Evolutionary conservation across 92 coral and sea anemone species (phyloP).

Genomic region (Nematostella vectensis): DNA sequence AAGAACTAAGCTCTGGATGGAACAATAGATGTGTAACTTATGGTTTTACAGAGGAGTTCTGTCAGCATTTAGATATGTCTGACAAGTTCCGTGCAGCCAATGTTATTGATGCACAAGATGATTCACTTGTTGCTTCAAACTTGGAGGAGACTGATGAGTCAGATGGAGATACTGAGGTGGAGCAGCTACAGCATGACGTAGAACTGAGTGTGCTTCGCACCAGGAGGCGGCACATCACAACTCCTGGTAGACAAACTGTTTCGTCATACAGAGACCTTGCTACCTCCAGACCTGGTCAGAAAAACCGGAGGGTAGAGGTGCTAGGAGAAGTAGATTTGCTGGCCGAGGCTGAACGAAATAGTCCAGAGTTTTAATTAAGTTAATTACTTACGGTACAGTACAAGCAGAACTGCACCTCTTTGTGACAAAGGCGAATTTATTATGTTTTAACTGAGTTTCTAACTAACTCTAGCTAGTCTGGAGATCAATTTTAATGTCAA

Average conservation of each 20-base stretch:
- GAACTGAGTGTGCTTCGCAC: slow-evolving; percentile 29
- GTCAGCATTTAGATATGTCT: slow-evolving; percentile 19
- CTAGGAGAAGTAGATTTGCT: neutral
- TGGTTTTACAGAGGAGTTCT: slow-evolving; percentile 30
- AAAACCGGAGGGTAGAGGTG: neutral
- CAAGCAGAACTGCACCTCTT: no score
- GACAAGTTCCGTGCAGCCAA: slow-evolving; percentile 6
- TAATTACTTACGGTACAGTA: no score
- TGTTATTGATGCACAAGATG: no score
- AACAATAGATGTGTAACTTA: slow-evolving; percentile 25
- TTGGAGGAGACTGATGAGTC: neutral
- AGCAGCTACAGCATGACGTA: slow-evolving; percentile 32
- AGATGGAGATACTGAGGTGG: neutral
- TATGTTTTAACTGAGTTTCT: no score
- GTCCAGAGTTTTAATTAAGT: no score
- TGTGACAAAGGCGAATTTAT: no score
- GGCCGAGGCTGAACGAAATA: neutral
- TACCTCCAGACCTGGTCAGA: neutral
- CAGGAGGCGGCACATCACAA: slow-evolving; percentile 34
- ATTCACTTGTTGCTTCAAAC: neutral
- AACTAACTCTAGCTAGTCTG: no score
- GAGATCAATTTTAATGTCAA: no score
- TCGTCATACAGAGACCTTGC: neutral
- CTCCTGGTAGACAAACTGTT: slow-evolving; percentile 28
- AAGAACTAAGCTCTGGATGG: slow-evolving; percentile 45